Percentiles rank a stretch among this genome's conserved stretches.
Evolutionary conservation across 2,113 vertebrate species (phyloP).

Genomic region (Phodopus roborovskii): DNA sequence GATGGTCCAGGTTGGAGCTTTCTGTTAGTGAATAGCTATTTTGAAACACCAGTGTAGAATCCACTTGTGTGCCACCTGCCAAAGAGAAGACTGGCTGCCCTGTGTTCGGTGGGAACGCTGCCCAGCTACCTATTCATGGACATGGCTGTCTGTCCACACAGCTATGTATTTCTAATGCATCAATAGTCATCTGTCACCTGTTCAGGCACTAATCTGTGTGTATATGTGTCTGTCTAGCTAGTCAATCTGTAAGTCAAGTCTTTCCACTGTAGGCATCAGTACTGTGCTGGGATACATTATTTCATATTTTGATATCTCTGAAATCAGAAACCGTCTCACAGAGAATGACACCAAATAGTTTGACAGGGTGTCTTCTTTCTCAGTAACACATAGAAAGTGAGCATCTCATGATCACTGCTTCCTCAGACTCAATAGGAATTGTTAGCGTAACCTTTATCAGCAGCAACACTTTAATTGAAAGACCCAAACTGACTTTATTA

Average conservation of each 20-base stretch:
- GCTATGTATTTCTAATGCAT: background rate
- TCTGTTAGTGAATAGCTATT: background rate
- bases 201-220: background rate
- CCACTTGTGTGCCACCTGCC: rapidly evolving
- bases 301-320: background rate
- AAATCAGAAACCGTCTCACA: background rate
- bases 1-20: background rate
- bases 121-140: background rate
- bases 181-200: background rate
- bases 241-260: background rate
- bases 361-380: background rate
- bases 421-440: background rate
- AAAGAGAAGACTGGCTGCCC: background rate
- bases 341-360: background rate
- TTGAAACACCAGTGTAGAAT: background rate
- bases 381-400: background rate
- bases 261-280: background rate
- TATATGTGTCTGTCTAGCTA: background rate
- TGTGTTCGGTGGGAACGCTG: background rate
- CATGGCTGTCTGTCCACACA: background rate
- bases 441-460: background rate
- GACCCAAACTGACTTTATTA: background rate
- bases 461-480: background rate
- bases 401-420: background rate
- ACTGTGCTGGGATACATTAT: background rate